A percentile compares a stretch with the other conserved stretches of the same genome.
Conservation (phyloP, 2,797 vertebrate species). For the Cryptoblepharus egeriae region DNA sequence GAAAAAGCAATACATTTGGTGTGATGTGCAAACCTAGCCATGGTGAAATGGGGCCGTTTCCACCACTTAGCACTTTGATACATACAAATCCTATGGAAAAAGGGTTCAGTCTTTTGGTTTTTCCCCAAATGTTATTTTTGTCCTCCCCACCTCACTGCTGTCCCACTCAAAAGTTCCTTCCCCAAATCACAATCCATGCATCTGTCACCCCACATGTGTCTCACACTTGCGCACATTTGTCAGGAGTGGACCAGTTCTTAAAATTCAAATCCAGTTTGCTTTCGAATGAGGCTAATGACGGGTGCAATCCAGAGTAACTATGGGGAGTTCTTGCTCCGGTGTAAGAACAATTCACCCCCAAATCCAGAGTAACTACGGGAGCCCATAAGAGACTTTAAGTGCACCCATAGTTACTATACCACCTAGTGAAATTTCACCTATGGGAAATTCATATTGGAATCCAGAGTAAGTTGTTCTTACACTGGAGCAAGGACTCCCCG, state of each 20-base stretch:
- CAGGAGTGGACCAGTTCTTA: rapidly evolving
- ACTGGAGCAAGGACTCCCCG: too few relatives aligned
- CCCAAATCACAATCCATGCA: not conserved
- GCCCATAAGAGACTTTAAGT: too few relatives aligned
- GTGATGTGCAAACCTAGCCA: not conserved
- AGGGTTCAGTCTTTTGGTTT: not conserved
- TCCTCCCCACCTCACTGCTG: not conserved
- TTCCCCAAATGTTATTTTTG: not conserved
- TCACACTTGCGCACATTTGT: rapidly evolving
- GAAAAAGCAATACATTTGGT: not conserved
- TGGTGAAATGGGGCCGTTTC: not conserved
- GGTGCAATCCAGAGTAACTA: too few relatives aligned
- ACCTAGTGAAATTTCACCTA: too few relatives aligned
- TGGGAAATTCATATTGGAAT: too few relatives aligned
- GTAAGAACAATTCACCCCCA: too few relatives aligned
- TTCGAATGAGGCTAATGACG: conserved; percentile 51
- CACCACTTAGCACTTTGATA: rapidly evolving
- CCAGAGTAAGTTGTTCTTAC: too few relatives aligned
- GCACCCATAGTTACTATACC: too few relatives aligned
- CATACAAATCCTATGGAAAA: conserved; percentile 35
- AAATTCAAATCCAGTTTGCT: not conserved
- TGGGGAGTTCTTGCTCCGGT: too few relatives aligned
- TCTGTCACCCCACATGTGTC: rapidly evolving
- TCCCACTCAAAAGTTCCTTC: not conserved
- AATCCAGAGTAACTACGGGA: too few relatives aligned